These are phyloP conservation scores for Mellilla xanthometata DNA, from an alignment of 2,888 invertebrate species.

Conservation along the genomic window DNA sequence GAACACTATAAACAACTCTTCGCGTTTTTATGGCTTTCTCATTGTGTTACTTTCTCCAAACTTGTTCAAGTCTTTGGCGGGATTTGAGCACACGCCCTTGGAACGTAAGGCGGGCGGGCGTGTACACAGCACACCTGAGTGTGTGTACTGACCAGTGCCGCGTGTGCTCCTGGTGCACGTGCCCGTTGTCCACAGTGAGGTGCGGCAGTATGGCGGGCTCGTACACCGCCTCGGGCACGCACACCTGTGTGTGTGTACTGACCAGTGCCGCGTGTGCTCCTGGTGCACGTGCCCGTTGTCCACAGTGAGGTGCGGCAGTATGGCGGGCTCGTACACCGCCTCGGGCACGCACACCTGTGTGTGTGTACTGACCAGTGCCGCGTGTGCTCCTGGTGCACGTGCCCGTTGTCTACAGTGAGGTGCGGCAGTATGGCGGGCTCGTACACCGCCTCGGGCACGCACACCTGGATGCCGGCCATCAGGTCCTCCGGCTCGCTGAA, in stretches of 20 bases:
- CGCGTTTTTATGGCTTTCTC: no score
- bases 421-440: conserved; percentile 58
- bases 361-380: conserved; percentile 52
- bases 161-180: conserved; percentile 66
- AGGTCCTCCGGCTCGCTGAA: conserved; percentile 94
- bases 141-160: conserved; percentile 50
- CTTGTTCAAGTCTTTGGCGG: no score
- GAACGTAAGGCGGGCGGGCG: no score
- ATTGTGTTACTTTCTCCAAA: no score
- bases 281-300: conserved; percentile 72
- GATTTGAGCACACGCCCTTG: no score
- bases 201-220: conserved; percentile 68
- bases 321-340: not conserved
- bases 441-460: conserved; percentile 63
- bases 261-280: conserved; percentile 64
- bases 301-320: conserved; percentile 70
- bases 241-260: conserved; percentile 3
- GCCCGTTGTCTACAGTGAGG: conserved; percentile 71
- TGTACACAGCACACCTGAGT: no score
- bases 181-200: conserved; percentile 70
- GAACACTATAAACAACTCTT: no score
- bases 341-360: conserved; percentile 85
- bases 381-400: conserved; percentile 66
- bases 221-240: no score
- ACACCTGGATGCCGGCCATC: conserved; percentile 92